These are phyloP conservation scores for Gonatopus flavifemur DNA, from an alignment of 1,140 invertebrate species.

Conservation along the genomic window DNA sequence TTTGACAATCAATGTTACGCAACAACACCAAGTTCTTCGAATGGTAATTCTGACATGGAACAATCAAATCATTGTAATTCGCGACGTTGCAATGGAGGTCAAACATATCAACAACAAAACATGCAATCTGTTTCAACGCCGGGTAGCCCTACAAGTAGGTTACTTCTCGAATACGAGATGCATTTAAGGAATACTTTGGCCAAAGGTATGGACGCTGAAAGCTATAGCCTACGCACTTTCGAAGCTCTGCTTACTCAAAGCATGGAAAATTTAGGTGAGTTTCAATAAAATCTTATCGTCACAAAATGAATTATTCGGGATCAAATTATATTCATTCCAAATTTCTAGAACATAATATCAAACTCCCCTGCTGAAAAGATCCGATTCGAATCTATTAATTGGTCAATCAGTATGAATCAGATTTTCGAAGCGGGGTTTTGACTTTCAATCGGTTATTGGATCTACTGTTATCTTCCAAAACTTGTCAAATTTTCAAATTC, in stretches of 20 bases:
- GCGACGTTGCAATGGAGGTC: constrained; percentile 54
- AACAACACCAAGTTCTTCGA: constrained; percentile 87
- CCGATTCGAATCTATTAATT: too few species aligned
- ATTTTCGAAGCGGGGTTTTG: too few species aligned
- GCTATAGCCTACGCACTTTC: constrained; percentile 91
- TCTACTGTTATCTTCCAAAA: too few species aligned
- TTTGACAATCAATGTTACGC: constrained; percentile 94
- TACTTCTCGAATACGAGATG: constrained; percentile 93
- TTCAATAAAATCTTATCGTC: too few species aligned
- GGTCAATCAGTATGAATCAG: too few species aligned
- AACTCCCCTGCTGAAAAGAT: too few species aligned
- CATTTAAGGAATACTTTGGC: constrained; percentile 90
- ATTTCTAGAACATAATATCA: too few species aligned
- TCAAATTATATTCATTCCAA: too few species aligned
- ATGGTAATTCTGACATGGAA: constrained; percentile 86
- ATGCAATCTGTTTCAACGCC: constrained; percentile 68
- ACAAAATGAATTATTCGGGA: too few species aligned
- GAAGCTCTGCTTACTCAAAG: constrained; percentile 89
- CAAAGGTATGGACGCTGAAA: constrained; percentile 93
- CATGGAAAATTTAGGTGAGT: constrained; percentile 90
- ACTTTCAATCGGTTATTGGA: too few species aligned
- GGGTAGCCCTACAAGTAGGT: constrained; percentile 81
- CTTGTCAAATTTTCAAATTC: too few species aligned
- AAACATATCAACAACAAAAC: constrained; percentile 57
- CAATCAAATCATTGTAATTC: constrained; percentile 67